A percentile compares a stretch with the other conserved stretches of the same genome.
Evolutionary conservation across 2,888 invertebrate genomes (phyloP).

Genomic region (Agonopterix subpropinquella): DNA sequence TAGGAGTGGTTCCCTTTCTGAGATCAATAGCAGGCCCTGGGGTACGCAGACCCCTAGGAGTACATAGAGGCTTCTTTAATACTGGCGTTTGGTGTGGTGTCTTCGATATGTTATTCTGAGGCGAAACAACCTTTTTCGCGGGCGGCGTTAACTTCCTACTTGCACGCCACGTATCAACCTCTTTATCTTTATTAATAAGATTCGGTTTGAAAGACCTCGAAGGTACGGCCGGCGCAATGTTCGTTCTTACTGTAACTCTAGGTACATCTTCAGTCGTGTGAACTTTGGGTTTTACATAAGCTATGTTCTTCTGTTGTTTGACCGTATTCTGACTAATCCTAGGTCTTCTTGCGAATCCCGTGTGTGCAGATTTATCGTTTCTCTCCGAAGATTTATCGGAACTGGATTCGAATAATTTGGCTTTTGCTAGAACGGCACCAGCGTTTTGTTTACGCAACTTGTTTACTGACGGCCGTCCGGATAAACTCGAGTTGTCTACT

Average conservation of each 20-base stretch:
- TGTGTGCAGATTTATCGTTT: constrained; percentile 40
- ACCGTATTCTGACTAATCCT: constrained; percentile 41
- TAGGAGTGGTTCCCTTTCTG: constrained; percentile 75
- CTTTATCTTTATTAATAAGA: constrained; percentile 14
- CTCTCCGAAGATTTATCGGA: constrained; percentile 65
- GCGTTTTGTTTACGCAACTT: constrained; percentile 84
- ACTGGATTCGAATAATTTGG: constrained; percentile 81
- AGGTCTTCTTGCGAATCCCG: constrained; percentile 62
- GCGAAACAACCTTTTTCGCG: constrained; percentile 47
- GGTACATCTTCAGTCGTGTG: constrained; percentile 27
- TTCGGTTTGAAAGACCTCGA: constrained; percentile 21
- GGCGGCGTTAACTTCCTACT: constrained; percentile 47
- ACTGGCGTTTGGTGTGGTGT: constrained; percentile 63
- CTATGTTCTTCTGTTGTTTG: constrained; percentile 38
- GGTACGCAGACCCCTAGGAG: constrained; percentile 72
- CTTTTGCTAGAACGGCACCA: constrained; percentile 87
- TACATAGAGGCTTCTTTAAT: constrained; percentile 76
- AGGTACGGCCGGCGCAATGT: constrained; percentile 18
- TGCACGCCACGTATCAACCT: constrained; percentile 34
- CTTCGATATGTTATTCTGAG: constrained; percentile 35
- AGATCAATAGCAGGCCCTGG: constrained; percentile 49
- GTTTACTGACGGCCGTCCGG: constrained; percentile 83
- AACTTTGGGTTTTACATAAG: constrained; percentile 43
- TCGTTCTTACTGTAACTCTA: constrained; percentile 25
- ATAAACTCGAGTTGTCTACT: constrained; percentile 55